phyloP scores from a whole-genome alignment of 2,113 vertebrate genomes.

The Siphamia tubifer region DNA sequence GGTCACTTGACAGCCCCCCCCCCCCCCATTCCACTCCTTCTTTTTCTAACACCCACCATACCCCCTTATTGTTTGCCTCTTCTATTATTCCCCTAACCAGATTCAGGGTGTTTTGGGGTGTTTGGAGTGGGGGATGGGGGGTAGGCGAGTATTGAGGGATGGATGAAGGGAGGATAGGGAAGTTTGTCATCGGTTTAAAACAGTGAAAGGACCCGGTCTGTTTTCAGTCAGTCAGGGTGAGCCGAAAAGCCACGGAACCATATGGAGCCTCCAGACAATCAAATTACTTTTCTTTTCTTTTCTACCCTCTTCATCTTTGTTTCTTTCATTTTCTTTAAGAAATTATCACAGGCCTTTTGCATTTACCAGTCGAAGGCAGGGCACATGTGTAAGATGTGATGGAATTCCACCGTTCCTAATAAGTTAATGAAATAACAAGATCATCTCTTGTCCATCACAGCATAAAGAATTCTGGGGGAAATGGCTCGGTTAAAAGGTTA shows the following conservation, averaged over 20 bases:
- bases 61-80: slow-evolving; percentile 69
- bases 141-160: slow-evolving; percentile 40
- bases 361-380: slow-evolving; percentile 26
- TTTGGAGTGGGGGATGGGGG: slow-evolving; percentile 21
- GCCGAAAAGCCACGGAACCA: slow-evolving; percentile 62
- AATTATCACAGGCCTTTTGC: slow-evolving; percentile 65
- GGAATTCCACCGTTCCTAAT: slow-evolving; percentile 72
- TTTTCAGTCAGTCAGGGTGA: slow-evolving; percentile 57
- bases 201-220: slow-evolving; percentile 63
- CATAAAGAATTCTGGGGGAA: slow-evolving; percentile 6
- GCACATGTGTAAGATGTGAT: slow-evolving; percentile 38
- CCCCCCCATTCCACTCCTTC: slow-evolving; percentile 50
- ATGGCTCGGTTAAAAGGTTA: slow-evolving; percentile 12
- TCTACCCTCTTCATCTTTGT: slow-evolving; percentile 16
- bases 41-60: slow-evolving; percentile 36
- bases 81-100: slow-evolving; percentile 81
- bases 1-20: slow-evolving; percentile 78
- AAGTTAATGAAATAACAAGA: slow-evolving; percentile 79
- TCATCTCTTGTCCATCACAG: slow-evolving; percentile 57
- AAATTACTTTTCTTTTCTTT: slow-evolving; percentile 65
- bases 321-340: slow-evolving; percentile 54
- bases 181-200: slow-evolving; percentile 71
- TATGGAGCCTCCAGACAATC: slow-evolving; percentile 76
- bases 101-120: slow-evolving; percentile 74
- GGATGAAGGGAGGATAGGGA: slow-evolving; percentile 69